phyloP scores from a whole-genome alignment of 2,888 invertebrate species.

The Chironomus riparius region DNA sequence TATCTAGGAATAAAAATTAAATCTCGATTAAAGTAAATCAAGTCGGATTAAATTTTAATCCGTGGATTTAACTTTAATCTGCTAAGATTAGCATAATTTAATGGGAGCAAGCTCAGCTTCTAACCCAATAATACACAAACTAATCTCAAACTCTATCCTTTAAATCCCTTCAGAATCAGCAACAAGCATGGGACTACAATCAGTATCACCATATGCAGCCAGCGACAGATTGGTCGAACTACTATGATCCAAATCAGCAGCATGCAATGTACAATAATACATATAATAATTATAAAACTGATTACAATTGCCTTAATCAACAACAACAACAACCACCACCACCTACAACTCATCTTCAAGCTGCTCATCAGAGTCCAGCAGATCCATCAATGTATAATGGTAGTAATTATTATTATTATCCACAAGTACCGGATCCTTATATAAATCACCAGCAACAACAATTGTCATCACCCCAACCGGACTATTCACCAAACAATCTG shows the following conservation, averaged over 20 bases:
- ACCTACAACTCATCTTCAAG: background rate
- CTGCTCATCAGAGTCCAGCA: background rate
- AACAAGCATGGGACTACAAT: conserved; percentile 14
- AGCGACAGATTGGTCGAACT: background rate
- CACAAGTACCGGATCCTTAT: background rate
- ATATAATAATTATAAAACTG: conserved; percentile 19
- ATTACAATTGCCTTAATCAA: conserved; percentile 27
- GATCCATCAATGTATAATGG: conserved; percentile 15
- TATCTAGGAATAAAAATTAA: too few relatives aligned
- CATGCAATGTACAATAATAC: conserved; percentile 8
- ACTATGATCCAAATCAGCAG: conserved; percentile 15
- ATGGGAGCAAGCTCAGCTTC: too few relatives aligned
- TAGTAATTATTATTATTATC: conserved; percentile 5
- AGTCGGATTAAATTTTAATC: background rate
- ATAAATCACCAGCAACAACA: background rate
- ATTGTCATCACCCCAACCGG: background rate
- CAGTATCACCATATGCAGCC: background rate
- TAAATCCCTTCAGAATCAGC: background rate
- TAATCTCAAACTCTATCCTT: too few relatives aligned
- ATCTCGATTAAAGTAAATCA: background rate
- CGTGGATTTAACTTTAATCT: too few relatives aligned
- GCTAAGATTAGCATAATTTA: too few relatives aligned
- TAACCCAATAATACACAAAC: too few relatives aligned
- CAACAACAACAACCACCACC: conserved; percentile 6
- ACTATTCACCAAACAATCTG: background rate